phyloP scores from a whole-genome alignment of 2,113 vertebrate species.

The Arenaria interpres region DNA sequence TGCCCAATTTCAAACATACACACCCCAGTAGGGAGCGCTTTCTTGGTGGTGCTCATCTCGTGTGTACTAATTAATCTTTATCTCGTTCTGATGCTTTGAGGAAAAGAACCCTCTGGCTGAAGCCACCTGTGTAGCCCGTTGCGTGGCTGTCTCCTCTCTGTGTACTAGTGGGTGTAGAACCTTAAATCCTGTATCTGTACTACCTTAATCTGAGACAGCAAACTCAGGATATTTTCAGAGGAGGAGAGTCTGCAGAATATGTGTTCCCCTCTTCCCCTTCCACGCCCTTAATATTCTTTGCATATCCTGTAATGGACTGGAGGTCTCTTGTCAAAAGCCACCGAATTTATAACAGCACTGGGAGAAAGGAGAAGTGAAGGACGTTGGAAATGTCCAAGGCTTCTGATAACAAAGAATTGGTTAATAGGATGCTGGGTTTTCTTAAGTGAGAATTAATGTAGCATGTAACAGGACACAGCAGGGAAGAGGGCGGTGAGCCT shows the following conservation, averaged over 20 bases:
- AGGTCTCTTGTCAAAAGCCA: not conserved
- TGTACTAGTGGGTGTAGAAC: not conserved
- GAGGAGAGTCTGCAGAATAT: not conserved
- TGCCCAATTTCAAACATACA: not conserved
- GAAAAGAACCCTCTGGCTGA: not conserved
- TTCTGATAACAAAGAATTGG: not conserved
- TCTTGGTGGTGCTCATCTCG: not conserved
- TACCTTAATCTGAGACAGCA: not conserved
- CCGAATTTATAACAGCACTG: not conserved
- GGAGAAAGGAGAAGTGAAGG: not conserved
- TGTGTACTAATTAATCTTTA: not conserved
- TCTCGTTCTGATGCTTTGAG: not conserved
- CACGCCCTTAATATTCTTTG: not conserved
- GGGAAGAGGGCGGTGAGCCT: not conserved
- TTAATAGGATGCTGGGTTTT: not conserved
- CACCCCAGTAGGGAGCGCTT: not conserved
- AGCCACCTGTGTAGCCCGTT: not conserved
- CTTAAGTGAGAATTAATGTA: not conserved
- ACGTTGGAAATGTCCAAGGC: not conserved
- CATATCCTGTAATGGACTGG: fast-evolving
- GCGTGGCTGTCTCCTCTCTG: not conserved
- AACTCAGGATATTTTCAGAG: not conserved
- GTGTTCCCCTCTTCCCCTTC: not conserved
- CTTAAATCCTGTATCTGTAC: not conserved
- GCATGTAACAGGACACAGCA: not conserved